These are phyloP conservation scores for Cyprinus carpio DNA, from an alignment of 2,113 vertebrate species.

Conservation along the genomic window DNA sequence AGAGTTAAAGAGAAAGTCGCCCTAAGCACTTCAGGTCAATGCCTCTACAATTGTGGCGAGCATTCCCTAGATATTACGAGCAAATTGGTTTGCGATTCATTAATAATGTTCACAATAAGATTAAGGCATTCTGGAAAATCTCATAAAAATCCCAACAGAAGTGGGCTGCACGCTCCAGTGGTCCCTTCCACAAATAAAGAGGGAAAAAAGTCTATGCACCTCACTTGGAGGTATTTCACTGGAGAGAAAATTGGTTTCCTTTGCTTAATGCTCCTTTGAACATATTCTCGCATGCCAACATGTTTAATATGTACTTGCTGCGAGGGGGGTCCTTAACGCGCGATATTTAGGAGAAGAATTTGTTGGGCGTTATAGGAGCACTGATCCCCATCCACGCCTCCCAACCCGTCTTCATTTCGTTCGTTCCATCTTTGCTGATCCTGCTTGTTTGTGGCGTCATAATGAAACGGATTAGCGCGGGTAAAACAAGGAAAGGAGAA, in stretches of 20 bases:
- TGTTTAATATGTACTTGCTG: constrained; percentile 77
- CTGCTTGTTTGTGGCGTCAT: constrained; percentile 76
- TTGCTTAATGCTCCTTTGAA: constrained; percentile 78
- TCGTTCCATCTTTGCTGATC: constrained; percentile 61
- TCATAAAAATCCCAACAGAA: constrained; percentile 78
- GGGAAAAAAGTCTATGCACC: constrained; percentile 66
- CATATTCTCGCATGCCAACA: constrained; percentile 75
- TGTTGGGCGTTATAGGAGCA: constrained; percentile 70
- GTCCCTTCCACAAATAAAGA: constrained; percentile 66
- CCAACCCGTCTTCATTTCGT: constrained; percentile 52
- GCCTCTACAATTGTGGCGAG: constrained; percentile 70
- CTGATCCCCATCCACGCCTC: constrained; percentile 56
- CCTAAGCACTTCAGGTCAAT: constrained; percentile 62
- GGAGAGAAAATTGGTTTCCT: constrained; percentile 78
- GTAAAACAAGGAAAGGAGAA: constrained; percentile 74
- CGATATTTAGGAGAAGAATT: constrained; percentile 79
- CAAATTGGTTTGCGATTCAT: constrained; percentile 88
- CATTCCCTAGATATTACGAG: constrained; percentile 82
- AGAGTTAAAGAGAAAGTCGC: constrained; percentile 20
- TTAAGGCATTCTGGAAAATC: constrained; percentile 82
- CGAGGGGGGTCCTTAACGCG: constrained; percentile 71
- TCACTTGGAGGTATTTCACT: constrained; percentile 70
- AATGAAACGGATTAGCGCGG: constrained; percentile 84
- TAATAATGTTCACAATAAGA: constrained; percentile 88
- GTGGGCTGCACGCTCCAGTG: constrained; percentile 75